Evolutionary conservation across 1,140 invertebrate genomes (phyloP).

Genomic region (Oryzaephilus surinamensis): DNA sequence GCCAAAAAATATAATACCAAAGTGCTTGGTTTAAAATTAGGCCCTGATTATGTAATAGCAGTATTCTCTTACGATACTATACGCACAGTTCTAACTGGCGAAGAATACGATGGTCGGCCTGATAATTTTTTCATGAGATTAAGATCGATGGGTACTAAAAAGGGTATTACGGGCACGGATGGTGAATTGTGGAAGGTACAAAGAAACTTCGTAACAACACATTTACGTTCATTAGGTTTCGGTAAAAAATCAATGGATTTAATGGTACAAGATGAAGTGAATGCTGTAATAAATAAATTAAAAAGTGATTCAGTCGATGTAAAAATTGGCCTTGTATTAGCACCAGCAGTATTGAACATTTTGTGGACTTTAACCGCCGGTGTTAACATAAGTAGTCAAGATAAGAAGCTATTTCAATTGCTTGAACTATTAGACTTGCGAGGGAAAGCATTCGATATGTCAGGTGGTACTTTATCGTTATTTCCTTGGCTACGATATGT

Average conservation of each 20-base stretch:
- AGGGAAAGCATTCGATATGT: conserved; percentile 54
- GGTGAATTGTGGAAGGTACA: conserved; percentile 66
- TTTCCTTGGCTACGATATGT: conserved; percentile 61
- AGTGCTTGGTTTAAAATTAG: conserved; percentile 55
- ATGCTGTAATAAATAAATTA: conserved; percentile 40
- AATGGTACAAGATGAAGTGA: conserved; percentile 55
- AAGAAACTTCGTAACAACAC: conserved; percentile 57
- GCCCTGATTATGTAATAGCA: conserved; percentile 47
- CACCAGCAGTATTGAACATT: conserved; percentile 58
- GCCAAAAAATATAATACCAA: conserved; percentile 48
- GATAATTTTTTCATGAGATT: conserved; percentile 60
- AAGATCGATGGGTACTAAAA: conserved; percentile 54
- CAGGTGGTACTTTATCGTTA: conserved; percentile 54
- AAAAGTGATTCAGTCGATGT: conserved; percentile 31
- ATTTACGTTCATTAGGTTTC: conserved; percentile 61
- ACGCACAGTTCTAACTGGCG: conserved; percentile 47
- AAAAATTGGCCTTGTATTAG: conserved; percentile 38
- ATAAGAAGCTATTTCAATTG: conserved; percentile 44
- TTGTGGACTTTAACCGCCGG: conserved; percentile 65
- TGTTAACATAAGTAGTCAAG: conserved; percentile 37
- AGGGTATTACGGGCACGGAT: conserved; percentile 64
- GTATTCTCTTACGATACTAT: conserved; percentile 48
- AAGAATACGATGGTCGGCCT: conserved; percentile 61
- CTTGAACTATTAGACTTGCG: conserved; percentile 49
- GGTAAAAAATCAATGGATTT: conserved; percentile 61